Percentiles rank a stretch among this genome's conserved stretches.
Evolutionary conservation across 2,888 invertebrate genomes (phyloP).

Genomic region (Drosophila pseudotakahashii): DNA sequence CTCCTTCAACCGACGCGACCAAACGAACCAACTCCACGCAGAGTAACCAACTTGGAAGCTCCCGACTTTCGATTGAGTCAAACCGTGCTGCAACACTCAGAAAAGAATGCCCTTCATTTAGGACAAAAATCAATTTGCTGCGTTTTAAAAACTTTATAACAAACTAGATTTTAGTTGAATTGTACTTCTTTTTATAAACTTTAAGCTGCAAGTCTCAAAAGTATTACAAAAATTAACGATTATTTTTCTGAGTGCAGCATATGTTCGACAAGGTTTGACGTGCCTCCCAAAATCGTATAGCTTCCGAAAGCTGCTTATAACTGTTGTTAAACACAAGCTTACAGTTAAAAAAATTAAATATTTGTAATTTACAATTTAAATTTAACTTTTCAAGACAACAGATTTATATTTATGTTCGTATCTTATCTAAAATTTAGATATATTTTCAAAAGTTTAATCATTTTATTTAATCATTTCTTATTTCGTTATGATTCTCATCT

Average conservation of each 20-base stretch:
- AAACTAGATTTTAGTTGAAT: too few relatives aligned
- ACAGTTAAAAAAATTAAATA: neutral
- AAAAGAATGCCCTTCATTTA: neutral
- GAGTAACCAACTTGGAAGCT: slow-evolving; percentile 48
- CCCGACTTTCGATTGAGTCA: slow-evolving; percentile 5
- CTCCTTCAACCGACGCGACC: slow-evolving; percentile 64
- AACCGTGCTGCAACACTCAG: neutral
- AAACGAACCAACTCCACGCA: slow-evolving; percentile 54
- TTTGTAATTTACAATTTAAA: neutral
- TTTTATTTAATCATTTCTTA: too few relatives aligned
- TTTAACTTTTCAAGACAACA: too few relatives aligned
- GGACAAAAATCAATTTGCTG: too few relatives aligned
- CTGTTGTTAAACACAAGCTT: neutral
- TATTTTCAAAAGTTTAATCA: too few relatives aligned
- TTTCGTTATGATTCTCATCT: too few relatives aligned
- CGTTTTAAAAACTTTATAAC: too few relatives aligned
- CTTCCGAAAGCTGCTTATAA: neutral
- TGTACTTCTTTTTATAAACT: too few relatives aligned
- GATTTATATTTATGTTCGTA: neutral
- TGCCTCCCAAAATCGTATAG: neutral
- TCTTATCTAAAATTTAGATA: neutral
- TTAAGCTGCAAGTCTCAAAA: too few relatives aligned
- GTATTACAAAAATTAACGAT: too few relatives aligned
- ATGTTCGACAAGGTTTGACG: slow-evolving; percentile 1
- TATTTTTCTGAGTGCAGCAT: neutral